phyloP scores from a whole-genome alignment of 2,888 invertebrate genomes.

The Heteromyza rotundicornis region DNA sequence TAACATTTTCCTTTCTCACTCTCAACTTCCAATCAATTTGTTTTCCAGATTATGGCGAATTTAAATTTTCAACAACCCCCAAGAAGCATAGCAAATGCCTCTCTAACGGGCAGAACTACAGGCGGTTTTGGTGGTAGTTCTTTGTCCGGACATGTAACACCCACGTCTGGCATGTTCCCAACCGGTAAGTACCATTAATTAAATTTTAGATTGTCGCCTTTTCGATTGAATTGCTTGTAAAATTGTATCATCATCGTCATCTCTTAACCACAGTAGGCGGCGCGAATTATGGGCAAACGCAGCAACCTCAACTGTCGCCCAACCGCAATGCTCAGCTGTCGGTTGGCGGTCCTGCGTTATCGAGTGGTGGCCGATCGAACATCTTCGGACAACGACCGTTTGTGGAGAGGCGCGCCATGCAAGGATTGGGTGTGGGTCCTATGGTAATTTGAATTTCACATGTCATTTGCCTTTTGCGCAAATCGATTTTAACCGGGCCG shows the following conservation, averaged over 20 bases:
- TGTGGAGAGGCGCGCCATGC: constrained; percentile 75
- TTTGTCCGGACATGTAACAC: constrained; percentile 78
- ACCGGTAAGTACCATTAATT: constrained; percentile 53
- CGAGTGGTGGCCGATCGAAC: constrained; percentile 66
- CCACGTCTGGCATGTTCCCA: constrained; percentile 72
- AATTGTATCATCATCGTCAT: constrained; percentile 20
- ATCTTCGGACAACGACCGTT: constrained; percentile 83
- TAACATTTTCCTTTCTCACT: not conserved
- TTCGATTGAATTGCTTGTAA: not conserved
- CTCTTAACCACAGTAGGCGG: constrained; percentile 58
- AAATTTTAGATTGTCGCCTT: constrained; percentile 1
- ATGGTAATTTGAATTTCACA: constrained; percentile 47
- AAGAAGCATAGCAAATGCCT: constrained; percentile 84
- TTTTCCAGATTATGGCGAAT: constrained; percentile 86
- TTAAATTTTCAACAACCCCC: constrained; percentile 89
- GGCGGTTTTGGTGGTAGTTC: constrained; percentile 72
- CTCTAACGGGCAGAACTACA: constrained; percentile 70
- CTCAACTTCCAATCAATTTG: not conserved
- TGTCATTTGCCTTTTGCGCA: constrained; percentile 1
- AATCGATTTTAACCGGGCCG: not conserved
- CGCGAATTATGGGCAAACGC: constrained; percentile 64
- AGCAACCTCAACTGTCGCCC: constrained; percentile 67
- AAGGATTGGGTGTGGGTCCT: constrained; percentile 61
- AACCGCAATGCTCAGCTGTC: constrained; percentile 66
- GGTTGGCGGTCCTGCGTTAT: constrained; percentile 67